Evolutionary conservation across 2,888 invertebrate genomes (phyloP).

Genomic region (Carpatolechia fugitivella): DNA sequence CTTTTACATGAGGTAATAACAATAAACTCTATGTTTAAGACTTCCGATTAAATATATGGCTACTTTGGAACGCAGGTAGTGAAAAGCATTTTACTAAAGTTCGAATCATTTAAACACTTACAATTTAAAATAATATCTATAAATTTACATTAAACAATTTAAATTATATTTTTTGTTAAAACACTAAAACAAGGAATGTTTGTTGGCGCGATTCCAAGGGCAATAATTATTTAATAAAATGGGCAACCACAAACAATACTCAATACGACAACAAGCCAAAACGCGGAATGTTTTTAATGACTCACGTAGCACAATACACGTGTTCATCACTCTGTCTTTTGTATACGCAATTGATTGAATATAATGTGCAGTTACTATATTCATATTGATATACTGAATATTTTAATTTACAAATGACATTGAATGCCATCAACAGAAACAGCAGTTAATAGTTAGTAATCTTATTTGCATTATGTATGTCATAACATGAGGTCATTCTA

Average conservation of each 20-base stretch:
- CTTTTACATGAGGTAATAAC: slow-evolving; percentile 59
- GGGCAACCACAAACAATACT: slow-evolving; percentile 51
- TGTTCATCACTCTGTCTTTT: slow-evolving; percentile 64
- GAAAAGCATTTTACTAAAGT: neutral
- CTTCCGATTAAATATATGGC: slow-evolving; percentile 54
- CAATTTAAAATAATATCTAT: no score
- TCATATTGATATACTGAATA: slow-evolving; percentile 13
- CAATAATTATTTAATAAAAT: slow-evolving; percentile 50
- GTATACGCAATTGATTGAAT: slow-evolving; percentile 50
- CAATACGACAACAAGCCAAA: slow-evolving; percentile 75
- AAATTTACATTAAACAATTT: no score
- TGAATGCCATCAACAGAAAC: slow-evolving; percentile 12
- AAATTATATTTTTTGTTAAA: neutral
- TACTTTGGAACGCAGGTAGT: slow-evolving; percentile 36
- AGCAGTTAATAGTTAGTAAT: neutral
- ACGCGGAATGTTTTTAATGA: slow-evolving; percentile 62
- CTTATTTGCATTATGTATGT: slow-evolving; percentile 14
- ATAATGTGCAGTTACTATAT: slow-evolving; percentile 27
- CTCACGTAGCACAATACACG: slow-evolving; percentile 75
- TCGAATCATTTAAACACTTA: no score
- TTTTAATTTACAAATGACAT: slow-evolving; percentile 14
- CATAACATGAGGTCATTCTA: slow-evolving; percentile 1
- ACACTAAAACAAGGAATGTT: slow-evolving; percentile 24
- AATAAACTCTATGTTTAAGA: slow-evolving; percentile 57
- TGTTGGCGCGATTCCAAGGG: slow-evolving; percentile 59